Evolutionary conservation across 2,888 invertebrate species (phyloP).

Genomic region (Epistrophe eligans): DNA sequence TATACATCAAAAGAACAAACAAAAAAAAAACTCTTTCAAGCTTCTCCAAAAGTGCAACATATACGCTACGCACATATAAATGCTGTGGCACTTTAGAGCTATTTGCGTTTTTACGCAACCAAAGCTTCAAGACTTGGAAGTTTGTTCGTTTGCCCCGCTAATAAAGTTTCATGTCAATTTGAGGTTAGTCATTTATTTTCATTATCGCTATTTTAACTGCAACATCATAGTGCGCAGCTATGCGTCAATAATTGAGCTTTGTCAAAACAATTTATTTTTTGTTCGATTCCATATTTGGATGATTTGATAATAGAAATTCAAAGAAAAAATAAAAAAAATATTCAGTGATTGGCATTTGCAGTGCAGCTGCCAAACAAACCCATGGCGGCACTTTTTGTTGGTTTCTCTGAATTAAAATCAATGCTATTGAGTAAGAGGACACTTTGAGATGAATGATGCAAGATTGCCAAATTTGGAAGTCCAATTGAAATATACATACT

Average conservation of each 20-base stretch:
- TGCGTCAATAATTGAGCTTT: constrained; percentile 45
- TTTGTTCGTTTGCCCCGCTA: background rate
- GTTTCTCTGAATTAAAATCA: constrained; percentile 13
- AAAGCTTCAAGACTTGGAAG: constrained; percentile 1
- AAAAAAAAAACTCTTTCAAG: background rate
- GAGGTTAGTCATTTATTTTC: constrained; percentile 32
- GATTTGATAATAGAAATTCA: constrained; percentile 62
- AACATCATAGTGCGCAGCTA: background rate
- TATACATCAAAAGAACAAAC: background rate
- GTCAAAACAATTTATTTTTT: constrained; percentile 4
- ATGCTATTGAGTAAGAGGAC: constrained; percentile 54
- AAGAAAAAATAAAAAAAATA: constrained; percentile 18
- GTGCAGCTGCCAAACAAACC: constrained; percentile 65
- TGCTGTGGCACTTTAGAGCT: background rate
- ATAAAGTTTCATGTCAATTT: constrained; percentile 30
- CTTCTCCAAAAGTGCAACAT: constrained; percentile 32
- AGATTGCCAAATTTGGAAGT: constrained; percentile 62
- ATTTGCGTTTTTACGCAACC: constrained; percentile 61
- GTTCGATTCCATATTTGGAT: constrained; percentile 69
- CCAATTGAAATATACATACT: constrained; percentile 64
- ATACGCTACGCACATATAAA: too few species aligned
- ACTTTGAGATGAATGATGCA: constrained; percentile 31
- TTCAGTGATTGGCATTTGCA: constrained; percentile 67
- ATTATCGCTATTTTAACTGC: background rate
- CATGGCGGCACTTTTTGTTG: constrained; percentile 44